Conservation (phyloP, 2,113 vertebrate species). For the Poecilia latipinna region DNA sequence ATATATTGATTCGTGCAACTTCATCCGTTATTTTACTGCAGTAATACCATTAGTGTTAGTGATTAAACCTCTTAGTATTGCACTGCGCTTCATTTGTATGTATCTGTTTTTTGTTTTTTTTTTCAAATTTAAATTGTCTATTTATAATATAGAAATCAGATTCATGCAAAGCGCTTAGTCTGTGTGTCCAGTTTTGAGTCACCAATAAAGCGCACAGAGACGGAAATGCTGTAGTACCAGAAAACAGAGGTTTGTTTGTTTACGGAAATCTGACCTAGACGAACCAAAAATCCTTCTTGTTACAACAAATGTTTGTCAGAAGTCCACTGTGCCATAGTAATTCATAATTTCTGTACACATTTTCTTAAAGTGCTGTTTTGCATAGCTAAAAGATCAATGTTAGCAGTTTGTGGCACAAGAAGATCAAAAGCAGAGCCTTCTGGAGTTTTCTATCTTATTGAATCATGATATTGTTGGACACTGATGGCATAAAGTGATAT, state of each 20-base stretch:
- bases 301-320: not conserved
- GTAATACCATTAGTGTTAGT: not conserved
- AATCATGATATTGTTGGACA: conserved; percentile 12
- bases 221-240: not conserved
- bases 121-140: too few relatives aligned
- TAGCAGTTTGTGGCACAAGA: not conserved
- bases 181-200: too few relatives aligned
- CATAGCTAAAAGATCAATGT: not conserved
- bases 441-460: conserved; percentile 4
- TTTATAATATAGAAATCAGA: too few relatives aligned
- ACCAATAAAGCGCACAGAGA: not conserved
- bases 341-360: not conserved
- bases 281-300: not conserved
- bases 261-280: too few relatives aligned
- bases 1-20: not conserved
- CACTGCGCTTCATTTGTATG: not conserved
- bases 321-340: not conserved
- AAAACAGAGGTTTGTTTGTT: too few relatives aligned
- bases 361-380: conserved; percentile 1
- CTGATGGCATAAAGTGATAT: conserved; percentile 22
- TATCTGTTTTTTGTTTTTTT: not conserved
- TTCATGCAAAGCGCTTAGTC: too few relatives aligned
- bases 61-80: not conserved
- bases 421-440: conserved; percentile 8
- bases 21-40: not conserved